These are phyloP conservation scores for Henricia sp. DNA, from an alignment of 53 echinoderm and acorn worm genomes.

Conservation along the genomic window DNA sequence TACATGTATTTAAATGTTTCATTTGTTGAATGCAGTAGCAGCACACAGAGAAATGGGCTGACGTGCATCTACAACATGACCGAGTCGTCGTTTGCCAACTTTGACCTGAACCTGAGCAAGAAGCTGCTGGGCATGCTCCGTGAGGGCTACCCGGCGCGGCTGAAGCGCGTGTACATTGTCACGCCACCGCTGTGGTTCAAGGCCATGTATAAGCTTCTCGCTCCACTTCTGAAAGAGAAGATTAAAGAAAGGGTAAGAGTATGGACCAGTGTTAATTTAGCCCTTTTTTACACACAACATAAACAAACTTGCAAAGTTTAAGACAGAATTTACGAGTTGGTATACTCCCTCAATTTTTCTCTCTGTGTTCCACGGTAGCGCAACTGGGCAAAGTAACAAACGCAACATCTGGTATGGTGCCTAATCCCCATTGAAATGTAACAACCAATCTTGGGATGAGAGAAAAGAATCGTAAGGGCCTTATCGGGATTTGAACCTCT, in stretches of 20 bases:
- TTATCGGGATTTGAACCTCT: no score
- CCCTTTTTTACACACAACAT: neutral
- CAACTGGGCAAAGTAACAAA: no score
- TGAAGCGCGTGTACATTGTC: conserved; percentile 93
- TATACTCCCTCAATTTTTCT: no score
- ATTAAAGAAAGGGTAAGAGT: conserved; percentile 90
- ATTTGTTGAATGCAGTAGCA: conserved; percentile 64
- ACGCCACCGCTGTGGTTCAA: conserved; percentile 99
- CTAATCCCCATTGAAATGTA: no score
- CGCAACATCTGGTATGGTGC: no score
- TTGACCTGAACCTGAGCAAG: conserved; percentile 94
- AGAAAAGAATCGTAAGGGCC: no score
- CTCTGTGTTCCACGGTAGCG: no score
- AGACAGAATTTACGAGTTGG: no score
- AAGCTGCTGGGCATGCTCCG: conserved; percentile 94
- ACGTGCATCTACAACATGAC: conserved; percentile 96
- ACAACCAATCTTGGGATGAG: no score
- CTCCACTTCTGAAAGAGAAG: conserved; percentile 91
- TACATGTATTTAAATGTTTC: no score
- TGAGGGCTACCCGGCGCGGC: conserved; percentile 92
- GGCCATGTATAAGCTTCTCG: conserved; percentile 94
- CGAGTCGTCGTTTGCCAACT: conserved; percentile 85
- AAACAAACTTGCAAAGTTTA: neutral
- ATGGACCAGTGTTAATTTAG: neutral
- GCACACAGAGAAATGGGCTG: conserved; percentile 90